Percentiles rank a stretch among this genome's conserved stretches.
These are phyloP conservation scores for Crossocerus cetratus DNA, from an alignment of 2,888 invertebrate genomes.

Conservation along the genomic window DNA sequence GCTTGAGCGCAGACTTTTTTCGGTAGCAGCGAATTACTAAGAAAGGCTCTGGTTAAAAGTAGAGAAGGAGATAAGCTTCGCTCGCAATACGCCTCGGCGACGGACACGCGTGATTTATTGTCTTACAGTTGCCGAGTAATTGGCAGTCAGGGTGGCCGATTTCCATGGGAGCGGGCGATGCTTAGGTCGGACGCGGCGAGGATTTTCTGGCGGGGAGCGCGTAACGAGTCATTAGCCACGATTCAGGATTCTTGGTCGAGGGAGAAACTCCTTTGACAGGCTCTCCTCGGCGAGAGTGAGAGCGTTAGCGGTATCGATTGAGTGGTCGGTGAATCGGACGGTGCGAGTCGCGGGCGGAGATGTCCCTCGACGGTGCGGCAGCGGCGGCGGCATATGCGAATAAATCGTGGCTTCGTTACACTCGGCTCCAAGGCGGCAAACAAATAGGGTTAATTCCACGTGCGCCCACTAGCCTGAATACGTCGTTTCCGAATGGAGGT, in stretches of 20 bases:
- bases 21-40: too few species aligned
- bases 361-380: constrained; percentile 11
- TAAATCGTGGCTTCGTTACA: constrained; percentile 72
- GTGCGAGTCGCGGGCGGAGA: constrained; percentile 26
- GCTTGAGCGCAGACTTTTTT: too few species aligned
- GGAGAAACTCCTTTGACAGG: constrained; percentile 55
- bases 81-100: too few species aligned
- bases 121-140: constrained; percentile 22
- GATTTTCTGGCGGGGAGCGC: constrained; percentile 47
- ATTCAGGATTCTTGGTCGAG: constrained; percentile 55
- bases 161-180: constrained; percentile 30
- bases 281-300: constrained; percentile 17
- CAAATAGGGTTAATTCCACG: constrained; percentile 76
- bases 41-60: too few species aligned
- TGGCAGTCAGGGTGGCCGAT: constrained; percentile 21
- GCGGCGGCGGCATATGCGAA: constrained; percentile 52
- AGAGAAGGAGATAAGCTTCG: too few species aligned
- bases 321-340: constrained; percentile 39
- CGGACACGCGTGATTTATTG: too few species aligned
- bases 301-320: constrained; percentile 46
- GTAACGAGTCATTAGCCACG: constrained; percentile 59
- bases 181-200: constrained; percentile 37
- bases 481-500: constrained; percentile 76
- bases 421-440: constrained; percentile 70
- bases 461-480: constrained; percentile 72